Evolutionary conservation across 2,888 invertebrate genomes (phyloP).

Genomic region (Xylocampa areola): DNA sequence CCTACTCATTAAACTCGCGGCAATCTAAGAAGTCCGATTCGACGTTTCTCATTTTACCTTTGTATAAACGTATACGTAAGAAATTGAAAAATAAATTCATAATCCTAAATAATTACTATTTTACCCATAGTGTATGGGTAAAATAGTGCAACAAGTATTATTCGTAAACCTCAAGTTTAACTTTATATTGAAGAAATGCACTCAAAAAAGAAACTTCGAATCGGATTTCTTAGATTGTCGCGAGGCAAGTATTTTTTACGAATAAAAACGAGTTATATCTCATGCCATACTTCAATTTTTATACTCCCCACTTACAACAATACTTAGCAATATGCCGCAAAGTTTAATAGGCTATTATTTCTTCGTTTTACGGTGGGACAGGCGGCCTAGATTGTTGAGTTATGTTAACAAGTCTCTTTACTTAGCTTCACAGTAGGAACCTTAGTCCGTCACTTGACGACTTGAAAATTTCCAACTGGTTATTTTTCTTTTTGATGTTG

Average conservation of each 20-base stretch:
- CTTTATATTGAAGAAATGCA: too few species aligned
- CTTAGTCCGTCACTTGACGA: slow-evolving; percentile 30
- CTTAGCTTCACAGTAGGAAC: slow-evolving; percentile 42
- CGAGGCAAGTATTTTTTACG: slow-evolving; percentile 7
- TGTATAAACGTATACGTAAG: too few species aligned
- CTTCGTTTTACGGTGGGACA: slow-evolving; percentile 40
- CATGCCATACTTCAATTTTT: slow-evolving; percentile 21
- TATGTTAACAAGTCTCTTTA: slow-evolving; percentile 62
- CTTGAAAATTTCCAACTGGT: slow-evolving; percentile 21
- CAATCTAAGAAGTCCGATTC: too few species aligned
- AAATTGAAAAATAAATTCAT: too few species aligned
- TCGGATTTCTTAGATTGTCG: too few species aligned
- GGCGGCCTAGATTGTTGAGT: slow-evolving; percentile 52
- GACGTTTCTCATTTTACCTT: too few species aligned
- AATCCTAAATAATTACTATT: too few species aligned
- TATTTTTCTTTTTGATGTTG: slow-evolving; percentile 20
- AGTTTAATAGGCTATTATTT: slow-evolving; percentile 54
- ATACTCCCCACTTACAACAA: slow-evolving; percentile 5
- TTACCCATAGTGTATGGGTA: too few species aligned
- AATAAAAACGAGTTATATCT: slow-evolving; percentile 14
- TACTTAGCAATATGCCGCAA: slow-evolving; percentile 27
- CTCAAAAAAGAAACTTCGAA: too few species aligned
- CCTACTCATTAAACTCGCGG: too few species aligned
- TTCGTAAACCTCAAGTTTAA: too few species aligned
- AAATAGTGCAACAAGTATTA: too few species aligned